Evolutionary conservation across 2,888 invertebrate species (phyloP).

Genomic region (Theretra japonica): DNA sequence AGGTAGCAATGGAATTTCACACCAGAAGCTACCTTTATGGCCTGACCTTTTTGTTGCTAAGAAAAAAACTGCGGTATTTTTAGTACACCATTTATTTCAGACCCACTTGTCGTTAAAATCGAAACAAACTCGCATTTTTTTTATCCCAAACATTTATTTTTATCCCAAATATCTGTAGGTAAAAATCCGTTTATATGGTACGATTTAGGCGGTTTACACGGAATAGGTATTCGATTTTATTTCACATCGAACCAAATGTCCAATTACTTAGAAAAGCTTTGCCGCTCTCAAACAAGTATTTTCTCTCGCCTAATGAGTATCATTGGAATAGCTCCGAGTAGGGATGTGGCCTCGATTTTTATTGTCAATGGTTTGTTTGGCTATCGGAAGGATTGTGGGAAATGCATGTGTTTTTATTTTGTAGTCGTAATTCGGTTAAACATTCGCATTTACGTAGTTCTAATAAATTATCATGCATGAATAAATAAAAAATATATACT

Average conservation of each 20-base stretch:
- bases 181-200: slow-evolving; percentile 47
- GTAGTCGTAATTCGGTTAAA: too few species aligned
- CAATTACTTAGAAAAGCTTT: slow-evolving; percentile 72
- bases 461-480: too few species aligned
- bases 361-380: not conserved
- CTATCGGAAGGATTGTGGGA: not conserved
- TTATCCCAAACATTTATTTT: slow-evolving; percentile 38
- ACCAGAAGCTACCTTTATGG: not conserved
- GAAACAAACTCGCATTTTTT: slow-evolving; percentile 39
- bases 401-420: not conserved
- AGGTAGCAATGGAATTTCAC: too few species aligned
- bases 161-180: slow-evolving; percentile 18
- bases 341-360: not conserved
- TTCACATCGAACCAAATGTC: slow-evolving; percentile 66
- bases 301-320: slow-evolving; percentile 51
- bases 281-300: slow-evolving; percentile 42
- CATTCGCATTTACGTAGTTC: too few species aligned
- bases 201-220: slow-evolving; percentile 58
- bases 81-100: slow-evolving; percentile 38
- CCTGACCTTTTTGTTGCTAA: too few species aligned
- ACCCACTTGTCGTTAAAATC: slow-evolving; percentile 45
- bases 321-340: slow-evolving; percentile 51
- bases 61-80: not conserved
- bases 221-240: slow-evolving; percentile 63
- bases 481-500: too few species aligned